Evolutionary conservation across 2,888 invertebrate species (phyloP), one percentile per base, ranked within the genome.

Genomic region (Hemaris fuciformis): DNA sequence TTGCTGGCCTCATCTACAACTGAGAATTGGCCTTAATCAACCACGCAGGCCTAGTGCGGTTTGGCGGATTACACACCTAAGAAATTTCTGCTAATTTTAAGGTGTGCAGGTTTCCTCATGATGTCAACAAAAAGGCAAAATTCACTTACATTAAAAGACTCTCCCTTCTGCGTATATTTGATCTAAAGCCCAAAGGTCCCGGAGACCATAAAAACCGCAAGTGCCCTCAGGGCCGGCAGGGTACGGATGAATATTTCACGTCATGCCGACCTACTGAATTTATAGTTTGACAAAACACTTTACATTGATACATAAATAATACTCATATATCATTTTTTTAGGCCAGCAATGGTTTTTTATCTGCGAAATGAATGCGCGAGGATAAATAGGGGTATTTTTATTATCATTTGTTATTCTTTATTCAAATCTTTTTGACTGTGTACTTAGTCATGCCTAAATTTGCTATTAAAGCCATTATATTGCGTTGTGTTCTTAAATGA

Each of bases 201-300:
- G 10, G 43, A 34, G 43, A 31, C 61, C 45, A 57, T 61, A 71
- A 72, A 72, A 72, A 72, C 72, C 72, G 57, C 72, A 72, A 63
- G 68, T 65, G 66, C 65, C 67, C 68, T 58, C 60, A 61, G 64
- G 66, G 64, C 67, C 66, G 23, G 62, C 67, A 68, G 69, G 71
- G 66, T 64, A 43, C 46, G 61, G 64, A 65, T 68, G 72, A 72
- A 72, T 72, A 71, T 69, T 72, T 70, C 63, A 72, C 69, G 64
- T 48, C 62, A 61, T 57, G 59, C 68, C 64, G 63, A 66, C 64
- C 64, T 61, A 63, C 64, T 67, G 61, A 65, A 71, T 72, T 67
- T 68, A 72, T 66, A 59, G 65, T 61, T 61, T 61, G 61, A 61
- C 61, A 61, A 61, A 61, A 61, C 57, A 61, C 57, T 57, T 57